phyloP scores from a whole-genome alignment of 2,113 vertebrate species.

The Meleagris gallopavo region DNA sequence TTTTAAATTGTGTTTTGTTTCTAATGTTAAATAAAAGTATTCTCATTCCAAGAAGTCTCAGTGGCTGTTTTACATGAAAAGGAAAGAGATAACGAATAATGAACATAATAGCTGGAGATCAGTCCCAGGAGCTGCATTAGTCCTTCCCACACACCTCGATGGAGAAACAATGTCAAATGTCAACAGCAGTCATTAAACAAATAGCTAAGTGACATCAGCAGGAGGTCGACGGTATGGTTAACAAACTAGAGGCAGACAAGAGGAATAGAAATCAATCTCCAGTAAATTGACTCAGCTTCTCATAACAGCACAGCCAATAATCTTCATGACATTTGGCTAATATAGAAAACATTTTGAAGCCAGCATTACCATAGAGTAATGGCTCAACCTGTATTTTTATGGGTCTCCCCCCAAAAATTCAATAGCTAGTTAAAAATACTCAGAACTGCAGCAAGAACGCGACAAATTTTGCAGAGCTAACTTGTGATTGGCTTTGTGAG shows the following conservation, averaged over 20 bases:
- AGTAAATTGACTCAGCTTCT: background rate
- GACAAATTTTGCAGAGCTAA: slow-evolving; percentile 7
- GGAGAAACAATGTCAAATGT: background rate
- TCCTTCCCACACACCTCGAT: background rate
- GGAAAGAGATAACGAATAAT: background rate
- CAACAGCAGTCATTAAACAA: background rate
- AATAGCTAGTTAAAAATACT: background rate
- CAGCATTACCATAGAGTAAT: background rate
- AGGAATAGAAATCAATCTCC: background rate
- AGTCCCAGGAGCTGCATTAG: background rate
- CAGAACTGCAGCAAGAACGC: background rate
- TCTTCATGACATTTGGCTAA: background rate
- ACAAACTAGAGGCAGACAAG: background rate
- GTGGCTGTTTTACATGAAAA: background rate
- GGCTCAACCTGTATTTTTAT: background rate
- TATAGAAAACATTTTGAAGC: background rate
- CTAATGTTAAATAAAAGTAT: background rate
- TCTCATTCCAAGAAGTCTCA: background rate
- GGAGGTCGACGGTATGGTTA: background rate
- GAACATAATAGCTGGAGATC: background rate
- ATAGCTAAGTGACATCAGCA: background rate
- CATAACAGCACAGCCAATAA: rapidly evolving
- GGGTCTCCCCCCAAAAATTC: background rate
- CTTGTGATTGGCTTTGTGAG: slow-evolving; percentile 23
- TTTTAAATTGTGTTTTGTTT: background rate